A percentile compares a stretch with the other conserved stretches of the same genome.
phyloP scores from a whole-genome alignment of 35 echinoderm and acorn worm genomes.

The Chiridota heheva region DNA sequence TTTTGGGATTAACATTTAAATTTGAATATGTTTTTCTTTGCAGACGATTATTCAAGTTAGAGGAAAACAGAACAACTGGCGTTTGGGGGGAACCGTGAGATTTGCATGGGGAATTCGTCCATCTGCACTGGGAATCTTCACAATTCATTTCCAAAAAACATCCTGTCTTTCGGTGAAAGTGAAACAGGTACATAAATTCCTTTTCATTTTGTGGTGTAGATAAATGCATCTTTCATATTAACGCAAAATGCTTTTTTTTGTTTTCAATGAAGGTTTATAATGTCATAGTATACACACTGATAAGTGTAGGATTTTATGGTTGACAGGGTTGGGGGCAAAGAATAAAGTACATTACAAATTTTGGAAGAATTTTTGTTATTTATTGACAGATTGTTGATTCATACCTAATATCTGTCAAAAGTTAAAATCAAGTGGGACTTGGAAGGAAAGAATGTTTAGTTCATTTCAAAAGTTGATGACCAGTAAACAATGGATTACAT shows the following conservation, averaged over 20 bases:
- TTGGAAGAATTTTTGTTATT: too few species aligned
- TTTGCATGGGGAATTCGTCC: conserved; percentile 69
- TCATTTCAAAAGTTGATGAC: too few species aligned
- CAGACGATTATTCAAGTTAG: conserved; percentile 73
- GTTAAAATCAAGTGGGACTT: too few species aligned
- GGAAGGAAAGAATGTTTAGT: too few species aligned
- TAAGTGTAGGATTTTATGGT: too few species aligned
- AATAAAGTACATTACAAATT: too few species aligned
- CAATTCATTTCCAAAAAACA: conserved; percentile 75
- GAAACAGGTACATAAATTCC: conserved; percentile 59
- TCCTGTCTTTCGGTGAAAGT: conserved; percentile 92
- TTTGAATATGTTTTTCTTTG: not conserved
- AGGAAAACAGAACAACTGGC: conserved; percentile 20
- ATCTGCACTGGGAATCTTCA: conserved; percentile 64
- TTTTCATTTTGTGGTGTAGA: not conserved
- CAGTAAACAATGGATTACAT: too few species aligned
- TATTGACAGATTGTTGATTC: too few species aligned
- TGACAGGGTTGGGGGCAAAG: too few species aligned
- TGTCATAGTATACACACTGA: too few species aligned
- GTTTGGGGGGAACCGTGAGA: conserved; percentile 65
- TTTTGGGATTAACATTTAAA: not conserved
- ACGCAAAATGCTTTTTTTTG: not conserved
- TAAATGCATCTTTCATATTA: not conserved
- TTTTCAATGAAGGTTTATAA: too few species aligned
- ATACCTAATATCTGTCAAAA: too few species aligned